Evolutionary conservation across 2,797 vertebrate species (phyloP), one percentile per base, ranked within the genome.

Genomic region (Zalophus californianus): DNA sequence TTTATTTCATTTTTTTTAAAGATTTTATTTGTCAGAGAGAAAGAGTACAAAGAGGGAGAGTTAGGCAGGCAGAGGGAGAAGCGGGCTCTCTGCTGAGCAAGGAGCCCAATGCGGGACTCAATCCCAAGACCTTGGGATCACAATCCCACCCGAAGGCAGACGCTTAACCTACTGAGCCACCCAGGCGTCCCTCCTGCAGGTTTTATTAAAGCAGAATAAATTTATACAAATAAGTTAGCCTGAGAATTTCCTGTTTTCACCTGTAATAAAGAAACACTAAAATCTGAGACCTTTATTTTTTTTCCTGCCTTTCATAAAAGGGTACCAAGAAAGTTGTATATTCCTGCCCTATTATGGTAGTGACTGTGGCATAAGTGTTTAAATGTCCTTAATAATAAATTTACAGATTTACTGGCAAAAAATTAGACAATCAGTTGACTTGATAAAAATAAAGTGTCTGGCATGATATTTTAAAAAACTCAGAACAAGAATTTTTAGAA

Each of bases 391-490:
- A 87, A 84, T 94, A 90, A 93, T 12, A 86, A 82, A 44, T 84
- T 89, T 79, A 79, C 20, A 85, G 44, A 83, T 79, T 58, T 73
- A 82, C 58, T 68, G 52, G 64, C 54, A 92, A 89, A 75, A 23
- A 29, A 44, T 16, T 44, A 56, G 35, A 44, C 73, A 84, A 89
- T 58, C 56, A 92, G 58, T 85, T 85, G 72, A 1, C 7, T 66
- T 89, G 85, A 73, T 73, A 52, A 27, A 58, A 79, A 92, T 78
- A 79, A 94, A 92, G 62, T 72, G 5, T 60, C 56, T 38, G 86
- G n/a, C 21, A 58, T 44, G 56, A 94, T 92, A 86, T 52, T 82
- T 60, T 92, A 50, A 92, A 95, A 95, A 92, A 68, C 73, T 85
- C 58, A 29, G 27, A 77, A 79, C 14, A 64, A 62, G 54, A 29